These are phyloP conservation scores for Leptodirus hochenwartii DNA, from an alignment of 2,888 invertebrate species.

Conservation along the genomic window DNA sequence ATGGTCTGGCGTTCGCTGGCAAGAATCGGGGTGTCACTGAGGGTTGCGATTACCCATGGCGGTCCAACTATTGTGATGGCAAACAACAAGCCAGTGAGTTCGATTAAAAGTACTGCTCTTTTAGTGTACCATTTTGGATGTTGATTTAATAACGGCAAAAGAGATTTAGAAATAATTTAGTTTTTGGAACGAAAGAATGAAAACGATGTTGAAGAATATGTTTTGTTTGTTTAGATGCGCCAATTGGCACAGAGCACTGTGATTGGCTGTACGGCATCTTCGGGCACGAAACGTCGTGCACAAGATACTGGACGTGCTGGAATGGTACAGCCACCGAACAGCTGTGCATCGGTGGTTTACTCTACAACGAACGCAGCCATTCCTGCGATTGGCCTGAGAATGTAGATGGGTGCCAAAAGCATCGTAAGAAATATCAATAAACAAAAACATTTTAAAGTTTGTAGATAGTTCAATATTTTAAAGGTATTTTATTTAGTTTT, in stretches of 20 bases:
- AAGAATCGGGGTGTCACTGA: constrained; percentile 76
- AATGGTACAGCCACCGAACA: constrained; percentile 86
- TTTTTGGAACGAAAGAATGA: too few relatives aligned
- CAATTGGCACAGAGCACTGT: constrained; percentile 70
- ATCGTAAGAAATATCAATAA: constrained; percentile 67
- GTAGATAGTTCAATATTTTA: too few relatives aligned
- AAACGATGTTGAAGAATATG: too few relatives aligned
- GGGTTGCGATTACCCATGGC: constrained; percentile 80
- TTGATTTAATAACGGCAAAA: too few relatives aligned
- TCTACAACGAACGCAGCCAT: constrained; percentile 80
- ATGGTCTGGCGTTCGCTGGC: constrained; percentile 77
- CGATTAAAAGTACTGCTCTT: neutral
- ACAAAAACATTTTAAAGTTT: too few relatives aligned
- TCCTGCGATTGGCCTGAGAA: constrained; percentile 92
- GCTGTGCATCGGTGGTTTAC: constrained; percentile 75
- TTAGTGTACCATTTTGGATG: too few relatives aligned
- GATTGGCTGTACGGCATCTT: constrained; percentile 89
- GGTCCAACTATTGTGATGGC: constrained; percentile 71
- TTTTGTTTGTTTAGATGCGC: constrained; percentile 55
- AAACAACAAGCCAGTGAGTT: constrained; percentile 56
- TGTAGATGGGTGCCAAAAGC: constrained; percentile 84
- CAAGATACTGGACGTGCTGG: constrained; percentile 90
- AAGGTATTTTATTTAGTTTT: too few relatives aligned
- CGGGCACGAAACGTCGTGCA: constrained; percentile 86
- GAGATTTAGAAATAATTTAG: too few relatives aligned